Evolutionary conservation across 2,888 invertebrate genomes (phyloP).

Genomic region (Pseudeuparius sepicola): DNA sequence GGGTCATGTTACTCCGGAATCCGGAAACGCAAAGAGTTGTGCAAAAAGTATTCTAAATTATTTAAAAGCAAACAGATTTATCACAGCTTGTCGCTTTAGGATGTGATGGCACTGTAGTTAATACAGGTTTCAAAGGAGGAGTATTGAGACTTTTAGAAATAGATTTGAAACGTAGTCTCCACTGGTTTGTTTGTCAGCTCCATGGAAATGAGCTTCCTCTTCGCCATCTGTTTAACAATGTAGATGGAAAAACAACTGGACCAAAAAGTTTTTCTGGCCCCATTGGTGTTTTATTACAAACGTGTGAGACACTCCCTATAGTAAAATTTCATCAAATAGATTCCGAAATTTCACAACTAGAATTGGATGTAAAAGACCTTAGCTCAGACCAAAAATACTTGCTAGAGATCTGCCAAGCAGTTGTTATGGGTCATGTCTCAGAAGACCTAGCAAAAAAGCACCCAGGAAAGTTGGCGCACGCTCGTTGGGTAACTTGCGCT

Average conservation of each 20-base stretch:
- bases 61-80: conserved; percentile 1
- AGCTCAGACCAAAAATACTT: conserved; percentile 2
- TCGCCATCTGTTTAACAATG: background rate
- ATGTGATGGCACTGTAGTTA: background rate
- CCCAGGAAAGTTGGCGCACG: background rate
- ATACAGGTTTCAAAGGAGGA: background rate
- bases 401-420: background rate
- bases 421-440: background rate
- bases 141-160: background rate
- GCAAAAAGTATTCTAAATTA: background rate
- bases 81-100: background rate
- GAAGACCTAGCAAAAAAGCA: background rate
- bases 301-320: background rate
- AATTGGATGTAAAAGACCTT: too few relatives aligned
- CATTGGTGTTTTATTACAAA: background rate
- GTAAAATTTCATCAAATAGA: background rate
- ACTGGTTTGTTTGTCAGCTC: background rate
- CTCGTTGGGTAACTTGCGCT: background rate
- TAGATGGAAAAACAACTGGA: background rate
- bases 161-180: too few relatives aligned
- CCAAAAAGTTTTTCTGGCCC: background rate
- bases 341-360: too few relatives aligned
- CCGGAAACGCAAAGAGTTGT: conserved; percentile 1
- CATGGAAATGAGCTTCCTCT: conserved; percentile 1
- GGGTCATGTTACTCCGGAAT: background rate